Evolutionary conservation across 2,797 vertebrate genomes (phyloP).

Genomic region (Kryptopterus vitreolus): DNA sequence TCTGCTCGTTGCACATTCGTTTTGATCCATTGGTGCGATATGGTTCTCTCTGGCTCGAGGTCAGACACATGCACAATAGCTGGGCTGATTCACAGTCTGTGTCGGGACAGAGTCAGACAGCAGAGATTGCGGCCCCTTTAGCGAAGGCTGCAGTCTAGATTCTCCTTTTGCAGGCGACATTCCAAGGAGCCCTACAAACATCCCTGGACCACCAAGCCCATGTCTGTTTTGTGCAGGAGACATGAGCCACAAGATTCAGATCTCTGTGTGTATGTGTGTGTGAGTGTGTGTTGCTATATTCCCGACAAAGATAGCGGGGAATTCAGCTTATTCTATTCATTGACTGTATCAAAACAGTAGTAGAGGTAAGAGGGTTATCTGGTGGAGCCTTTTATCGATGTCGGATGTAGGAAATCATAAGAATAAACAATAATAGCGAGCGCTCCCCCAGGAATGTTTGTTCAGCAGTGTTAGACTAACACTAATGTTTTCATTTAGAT

Average conservation of each 20-base stretch:
- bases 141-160: slow-evolving; percentile 11
- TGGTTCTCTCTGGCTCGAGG: slow-evolving; percentile 27
- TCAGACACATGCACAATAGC: slow-evolving; percentile 46
- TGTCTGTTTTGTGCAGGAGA: slow-evolving; percentile 25
- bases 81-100: slow-evolving; percentile 47
- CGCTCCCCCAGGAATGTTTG: slow-evolving; percentile 12
- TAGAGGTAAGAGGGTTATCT: not conserved
- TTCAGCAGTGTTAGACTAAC: slow-evolving; percentile 22
- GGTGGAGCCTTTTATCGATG: slow-evolving; percentile 1
- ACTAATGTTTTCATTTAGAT: not conserved
- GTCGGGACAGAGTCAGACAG: slow-evolving; percentile 27
- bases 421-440: slow-evolving; percentile 29
- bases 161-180: slow-evolving; percentile 19
- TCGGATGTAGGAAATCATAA: slow-evolving; percentile 14
- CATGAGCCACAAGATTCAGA: slow-evolving; percentile 35
- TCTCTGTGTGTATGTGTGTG: slow-evolving; percentile 6
- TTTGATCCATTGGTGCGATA: slow-evolving; percentile 47
- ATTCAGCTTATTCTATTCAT: slow-evolving; percentile 30
- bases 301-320: slow-evolving; percentile 25
- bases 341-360: slow-evolving; percentile 17
- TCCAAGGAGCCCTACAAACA: slow-evolving; percentile 9
- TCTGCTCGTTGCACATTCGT: slow-evolving; percentile 32
- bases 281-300: not conserved
- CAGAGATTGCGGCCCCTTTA: slow-evolving; percentile 20
- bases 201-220: not conserved